Evolutionary conservation across 2,888 invertebrate species (phyloP).

Genomic region (Idaea biselata): DNA sequence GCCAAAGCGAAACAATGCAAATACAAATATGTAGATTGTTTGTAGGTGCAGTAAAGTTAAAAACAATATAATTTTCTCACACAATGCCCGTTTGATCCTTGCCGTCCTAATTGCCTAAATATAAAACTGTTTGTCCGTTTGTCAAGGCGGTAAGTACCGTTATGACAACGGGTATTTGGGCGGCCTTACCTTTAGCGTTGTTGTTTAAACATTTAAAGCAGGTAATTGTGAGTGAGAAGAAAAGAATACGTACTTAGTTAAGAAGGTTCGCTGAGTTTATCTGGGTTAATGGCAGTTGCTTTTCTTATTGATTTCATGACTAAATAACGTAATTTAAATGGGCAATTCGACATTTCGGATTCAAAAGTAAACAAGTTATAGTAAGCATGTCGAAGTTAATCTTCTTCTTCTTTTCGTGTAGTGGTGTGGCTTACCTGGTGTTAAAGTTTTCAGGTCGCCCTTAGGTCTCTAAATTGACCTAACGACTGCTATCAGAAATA

Average conservation of each 20-base stretch:
- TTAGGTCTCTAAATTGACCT: too few relatives aligned
- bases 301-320: neutral
- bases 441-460: too few relatives aligned
- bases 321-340: too few relatives aligned
- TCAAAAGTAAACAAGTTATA: too few relatives aligned
- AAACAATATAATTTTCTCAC: slow-evolving; percentile 2
- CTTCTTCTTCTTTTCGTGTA: too few relatives aligned
- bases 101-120: slow-evolving; percentile 65
- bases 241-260: neutral
- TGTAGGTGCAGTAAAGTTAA: neutral
- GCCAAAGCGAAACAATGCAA: too few relatives aligned
- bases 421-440: too few relatives aligned
- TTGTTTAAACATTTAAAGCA: neutral
- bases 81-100: slow-evolving; percentile 43
- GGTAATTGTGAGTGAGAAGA: neutral
- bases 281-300: neutral
- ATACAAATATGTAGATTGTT: too few relatives aligned
- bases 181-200: neutral
- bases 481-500: too few relatives aligned
- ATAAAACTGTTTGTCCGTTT: slow-evolving; percentile 56
- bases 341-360: too few relatives aligned
- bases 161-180: slow-evolving; percentile 60
- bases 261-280: neutral
- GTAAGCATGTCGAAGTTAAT: too few relatives aligned
- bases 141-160: slow-evolving; percentile 57